Evolutionary conservation across 2,113 vertebrate species (phyloP).

Genomic region (Sinosuthora webbiana): DNA sequence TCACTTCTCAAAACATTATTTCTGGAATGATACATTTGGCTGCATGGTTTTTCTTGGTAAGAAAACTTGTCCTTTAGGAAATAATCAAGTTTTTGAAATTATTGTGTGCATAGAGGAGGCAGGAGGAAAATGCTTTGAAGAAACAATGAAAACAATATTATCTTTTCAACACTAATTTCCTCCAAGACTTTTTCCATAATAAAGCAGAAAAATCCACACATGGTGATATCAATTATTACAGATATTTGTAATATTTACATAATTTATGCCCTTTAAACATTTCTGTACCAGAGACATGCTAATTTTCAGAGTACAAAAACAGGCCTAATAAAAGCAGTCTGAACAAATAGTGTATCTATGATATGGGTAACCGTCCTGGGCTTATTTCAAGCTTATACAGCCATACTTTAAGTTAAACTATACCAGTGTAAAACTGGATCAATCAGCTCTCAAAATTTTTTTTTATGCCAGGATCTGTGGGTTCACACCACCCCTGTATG

Average conservation of each 20-base stretch:
- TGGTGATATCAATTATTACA: not conserved
- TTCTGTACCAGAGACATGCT: conserved; percentile 9
- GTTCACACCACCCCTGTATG: not conserved
- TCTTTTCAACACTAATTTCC: conserved; percentile 47
- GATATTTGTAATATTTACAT: conserved; percentile 21
- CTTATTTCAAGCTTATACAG: not conserved
- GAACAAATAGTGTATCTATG: not conserved
- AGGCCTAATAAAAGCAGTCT: conserved; percentile 21
- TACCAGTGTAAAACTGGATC: not conserved
- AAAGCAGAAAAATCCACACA: not conserved
- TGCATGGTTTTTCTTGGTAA: conserved; percentile 56
- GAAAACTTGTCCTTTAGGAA: conserved; percentile 60
- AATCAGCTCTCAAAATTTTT: not conserved
- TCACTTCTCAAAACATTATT: conserved; percentile 71
- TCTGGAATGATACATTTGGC: conserved; percentile 59
- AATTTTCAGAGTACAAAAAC: conserved; percentile 21
- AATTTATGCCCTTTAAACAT: not conserved
- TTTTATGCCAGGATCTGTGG: not conserved
- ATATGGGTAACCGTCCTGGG: not conserved
- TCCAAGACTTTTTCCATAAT: conserved; percentile 16
- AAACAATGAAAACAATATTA: conserved; percentile 48
- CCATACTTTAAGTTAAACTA: not conserved
- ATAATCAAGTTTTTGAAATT: conserved; percentile 63
- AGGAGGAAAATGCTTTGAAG: conserved; percentile 36
- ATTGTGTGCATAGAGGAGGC: not conserved